These are phyloP conservation scores for Aphrocallistes beatrix DNA, from an alignment of 37 sponge, comb jelly and placozoan species.

Conservation along the genomic window DNA sequence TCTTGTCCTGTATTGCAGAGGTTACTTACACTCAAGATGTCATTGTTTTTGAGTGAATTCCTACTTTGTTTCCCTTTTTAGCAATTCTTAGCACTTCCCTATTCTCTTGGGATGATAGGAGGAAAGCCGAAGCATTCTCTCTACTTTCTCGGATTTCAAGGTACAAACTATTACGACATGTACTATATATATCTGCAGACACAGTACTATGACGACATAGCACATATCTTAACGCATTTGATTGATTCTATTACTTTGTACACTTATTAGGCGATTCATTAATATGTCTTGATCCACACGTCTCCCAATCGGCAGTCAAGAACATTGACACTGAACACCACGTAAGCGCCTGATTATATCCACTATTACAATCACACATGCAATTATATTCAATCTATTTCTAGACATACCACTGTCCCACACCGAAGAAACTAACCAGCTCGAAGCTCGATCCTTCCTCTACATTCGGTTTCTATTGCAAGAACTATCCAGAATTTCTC, in stretches of 20 bases:
- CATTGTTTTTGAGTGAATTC: too few species aligned
- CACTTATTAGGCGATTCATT: constrained; percentile 52
- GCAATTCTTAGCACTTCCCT: constrained; percentile 59
- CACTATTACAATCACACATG: background rate
- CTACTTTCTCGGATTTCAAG: constrained; percentile 95
- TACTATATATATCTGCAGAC: background rate
- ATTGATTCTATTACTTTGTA: background rate
- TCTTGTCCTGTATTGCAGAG: too few species aligned
- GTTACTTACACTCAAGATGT: too few species aligned
- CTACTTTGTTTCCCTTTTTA: constrained; percentile 25
- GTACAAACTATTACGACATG: constrained; percentile 19
- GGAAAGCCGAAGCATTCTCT: constrained; percentile 89
- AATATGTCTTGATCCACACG: constrained; percentile 91
- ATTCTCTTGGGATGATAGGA: constrained; percentile 89
- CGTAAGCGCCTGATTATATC: background rate
- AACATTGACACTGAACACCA: constrained; percentile 3
- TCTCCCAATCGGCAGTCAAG: constrained; percentile 47
- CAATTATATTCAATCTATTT: background rate
- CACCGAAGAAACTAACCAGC: constrained; percentile 64
- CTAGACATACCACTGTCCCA: constrained; percentile 71
- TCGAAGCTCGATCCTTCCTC: constrained; percentile 92
- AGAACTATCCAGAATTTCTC: constrained; percentile 37
- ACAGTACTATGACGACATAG: background rate
- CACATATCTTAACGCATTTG: background rate
- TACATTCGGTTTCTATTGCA: constrained; percentile 78